Evolutionary conservation across 2,888 invertebrate genomes (phyloP), one percentile per base, ranked within the genome.

Genomic region (Drosophila histrio): DNA sequence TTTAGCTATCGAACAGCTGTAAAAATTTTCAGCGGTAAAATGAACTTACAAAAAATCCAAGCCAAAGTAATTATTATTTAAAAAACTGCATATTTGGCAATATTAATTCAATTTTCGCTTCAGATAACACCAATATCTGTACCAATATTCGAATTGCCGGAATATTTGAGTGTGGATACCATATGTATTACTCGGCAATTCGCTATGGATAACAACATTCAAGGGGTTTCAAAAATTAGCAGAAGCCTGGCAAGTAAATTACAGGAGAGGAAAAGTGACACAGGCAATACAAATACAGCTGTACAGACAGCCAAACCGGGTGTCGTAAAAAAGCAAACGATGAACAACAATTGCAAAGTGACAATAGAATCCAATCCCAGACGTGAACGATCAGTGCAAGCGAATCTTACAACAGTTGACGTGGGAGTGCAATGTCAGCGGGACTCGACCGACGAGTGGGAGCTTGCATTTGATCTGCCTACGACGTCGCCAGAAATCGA

Each of bases 351-450:
- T n/a, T n/a, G 2, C 11, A 28, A 11, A 2, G 13, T 19, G 26
- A 24, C 34, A 11, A 8, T 2, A 7, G 34, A n/a, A 1, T 1
- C 2, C 2, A 26, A 4, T 9, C 79, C 71, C 3, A 7, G n/a
- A 1, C 68, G 77, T 1, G 34, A 7, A 2, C 68, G 77, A 9
- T 13, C 19, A 4, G 6, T 63, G 0, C 80, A 79, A 57, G 66
- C 77, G 4, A 58, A 43, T 0, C 0, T 1, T 0, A 0, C 0
- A 2, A 63, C 52, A 1, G 17, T 5, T 2, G 66, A 81, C 15
- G 28, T 76, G n/a, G 81, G 60, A 3, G 58, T 81, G 8, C 89
- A 89, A 65, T 89, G 89, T 32, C 36, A 69, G 3, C 17, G 64
- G 2, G 63, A 76, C 0, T 59, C 57, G 1, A 17, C 30, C 0